Evolutionary conservation across 2,113 vertebrate genomes (phyloP), one percentile per base, ranked within the genome.

Genomic region (Scytalopus superciliaris): DNA sequence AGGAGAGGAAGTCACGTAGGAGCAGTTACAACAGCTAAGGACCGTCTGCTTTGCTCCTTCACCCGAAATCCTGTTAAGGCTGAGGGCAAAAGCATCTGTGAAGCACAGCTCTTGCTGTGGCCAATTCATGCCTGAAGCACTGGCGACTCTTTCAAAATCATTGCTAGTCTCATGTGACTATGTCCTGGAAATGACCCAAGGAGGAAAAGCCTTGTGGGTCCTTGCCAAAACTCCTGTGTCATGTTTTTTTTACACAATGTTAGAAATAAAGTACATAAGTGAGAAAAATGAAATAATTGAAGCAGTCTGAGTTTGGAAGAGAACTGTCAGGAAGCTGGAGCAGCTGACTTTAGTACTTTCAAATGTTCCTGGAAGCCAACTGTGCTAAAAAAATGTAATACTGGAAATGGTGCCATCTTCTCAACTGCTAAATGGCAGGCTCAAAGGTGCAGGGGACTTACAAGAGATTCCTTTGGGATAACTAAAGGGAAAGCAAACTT

Each of bases 351-450:
- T 72, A 84, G 60, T 85, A 35, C 23, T 91, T 94, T 91, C 59
- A 93, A 83, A 95, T 90, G 75, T 96, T 96, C 93, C 93, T 97
- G 96, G 93, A 96, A 95, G 45, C 30, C 70, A 94, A 35, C 0
- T 0, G 30, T 67, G 27, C 18, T 87, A 85, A 95, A 91, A 74
- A 81, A 68, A 19, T 4, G 3, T 9, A 77, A 67, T 35, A 19
- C 19, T 94, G 87, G 77, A 94, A 96, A 90, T 44, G 47, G 30
- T 86, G 60, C 53, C 7, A 2, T 86, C 70, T 85, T 77, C 82
- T 83, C 75, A 50, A 33, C n/a, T 50, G n/a, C 45, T 93, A 3
- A 16, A 49, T 76, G 55, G 70, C 75, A 92, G 70, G 12, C 19
- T 70, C 1, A 0, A 80, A 90, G 45, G 62, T 95, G 44, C 8